Percentiles rank a stretch among this genome's conserved stretches.
These are phyloP conservation scores for Drosophila simulans DNA, from an alignment of 1,140 invertebrate species.

Conservation along the genomic window DNA sequence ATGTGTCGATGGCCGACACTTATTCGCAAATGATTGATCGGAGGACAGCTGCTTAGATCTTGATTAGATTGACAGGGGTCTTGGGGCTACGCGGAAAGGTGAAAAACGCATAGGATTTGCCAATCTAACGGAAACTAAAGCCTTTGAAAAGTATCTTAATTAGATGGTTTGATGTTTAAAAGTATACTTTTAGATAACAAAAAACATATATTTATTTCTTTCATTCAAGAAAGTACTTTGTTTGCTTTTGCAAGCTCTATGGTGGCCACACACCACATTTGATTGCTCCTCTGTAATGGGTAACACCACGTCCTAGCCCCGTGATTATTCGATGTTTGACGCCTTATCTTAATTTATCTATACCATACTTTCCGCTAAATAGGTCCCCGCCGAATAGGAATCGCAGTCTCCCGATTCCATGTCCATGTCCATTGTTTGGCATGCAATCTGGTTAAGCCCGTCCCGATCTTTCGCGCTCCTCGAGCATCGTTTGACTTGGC, in stretches of 20 bases:
- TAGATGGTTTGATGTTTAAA: too few relatives aligned
- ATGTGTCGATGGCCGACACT: slow-evolving; percentile 40
- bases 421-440: slow-evolving; percentile 59
- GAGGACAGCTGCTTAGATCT: slow-evolving; percentile 32
- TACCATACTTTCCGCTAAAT: slow-evolving; percentile 26
- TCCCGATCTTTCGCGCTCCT: slow-evolving; percentile 38
- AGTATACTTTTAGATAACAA: too few relatives aligned
- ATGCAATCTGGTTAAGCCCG: slow-evolving; percentile 46
- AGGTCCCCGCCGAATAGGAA: slow-evolving; percentile 23
- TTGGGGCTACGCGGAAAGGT: slow-evolving; percentile 24
- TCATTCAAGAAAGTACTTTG: too few relatives aligned
- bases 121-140: neutral
- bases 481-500: slow-evolving; percentile 40
- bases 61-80: slow-evolving; percentile 34
- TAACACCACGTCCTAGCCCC: neutral
- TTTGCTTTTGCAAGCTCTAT: too few relatives aligned
- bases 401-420: slow-evolving; percentile 30
- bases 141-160: neutral
- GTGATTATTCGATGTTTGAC: slow-evolving; percentile 13
- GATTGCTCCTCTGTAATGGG: too few relatives aligned
- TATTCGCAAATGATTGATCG: slow-evolving; percentile 32
- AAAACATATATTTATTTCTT: too few relatives aligned
- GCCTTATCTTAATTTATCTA: slow-evolving; percentile 40
- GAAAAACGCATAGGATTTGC: slow-evolving; percentile 1
- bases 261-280: too few relatives aligned